Evolutionary conservation across 1,140 invertebrate species (phyloP).

Genomic region (Papilio polyxenes): DNA sequence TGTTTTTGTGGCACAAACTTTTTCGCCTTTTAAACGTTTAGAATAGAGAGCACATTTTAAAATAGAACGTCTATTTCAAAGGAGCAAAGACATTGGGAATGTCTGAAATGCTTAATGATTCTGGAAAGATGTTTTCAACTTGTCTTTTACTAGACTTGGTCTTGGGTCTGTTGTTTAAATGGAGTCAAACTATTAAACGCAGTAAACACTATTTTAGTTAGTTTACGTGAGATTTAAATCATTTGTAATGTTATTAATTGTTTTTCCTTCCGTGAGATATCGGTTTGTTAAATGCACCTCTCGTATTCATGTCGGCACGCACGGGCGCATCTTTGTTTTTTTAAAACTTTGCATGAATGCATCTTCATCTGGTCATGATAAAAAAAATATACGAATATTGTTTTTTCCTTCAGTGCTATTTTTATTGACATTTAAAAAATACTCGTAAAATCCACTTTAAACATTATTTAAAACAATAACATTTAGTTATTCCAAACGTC

Average conservation of each 20-base stretch:
- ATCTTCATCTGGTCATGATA: not conserved
- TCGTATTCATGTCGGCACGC: constrained; percentile 1
- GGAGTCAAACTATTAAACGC: not conserved
- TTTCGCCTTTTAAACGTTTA: not conserved
- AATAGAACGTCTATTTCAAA: not conserved
- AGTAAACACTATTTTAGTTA: not conserved
- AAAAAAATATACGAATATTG: not conserved
- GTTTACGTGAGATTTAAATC: constrained; percentile 34
- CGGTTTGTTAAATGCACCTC: not conserved
- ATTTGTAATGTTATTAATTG: not conserved
- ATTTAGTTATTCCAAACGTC: not conserved
- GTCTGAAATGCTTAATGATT: too few species aligned
- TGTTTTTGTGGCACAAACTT: not conserved
- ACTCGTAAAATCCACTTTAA: not conserved
- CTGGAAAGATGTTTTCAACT: too few species aligned
- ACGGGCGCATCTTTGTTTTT: constrained; percentile 10
- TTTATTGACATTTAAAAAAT: not conserved
- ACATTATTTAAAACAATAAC: too few species aligned
- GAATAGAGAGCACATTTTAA: not conserved
- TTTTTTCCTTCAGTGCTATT: not conserved
- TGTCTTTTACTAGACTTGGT: too few species aligned
- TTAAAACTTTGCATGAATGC: not conserved
- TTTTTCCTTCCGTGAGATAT: constrained; percentile 27
- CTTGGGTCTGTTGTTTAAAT: not conserved
- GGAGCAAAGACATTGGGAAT: too few species aligned